These are phyloP conservation scores for Stegostoma tigrinum DNA, from an alignment of 2,113 vertebrate species.

Conservation along the genomic window DNA sequence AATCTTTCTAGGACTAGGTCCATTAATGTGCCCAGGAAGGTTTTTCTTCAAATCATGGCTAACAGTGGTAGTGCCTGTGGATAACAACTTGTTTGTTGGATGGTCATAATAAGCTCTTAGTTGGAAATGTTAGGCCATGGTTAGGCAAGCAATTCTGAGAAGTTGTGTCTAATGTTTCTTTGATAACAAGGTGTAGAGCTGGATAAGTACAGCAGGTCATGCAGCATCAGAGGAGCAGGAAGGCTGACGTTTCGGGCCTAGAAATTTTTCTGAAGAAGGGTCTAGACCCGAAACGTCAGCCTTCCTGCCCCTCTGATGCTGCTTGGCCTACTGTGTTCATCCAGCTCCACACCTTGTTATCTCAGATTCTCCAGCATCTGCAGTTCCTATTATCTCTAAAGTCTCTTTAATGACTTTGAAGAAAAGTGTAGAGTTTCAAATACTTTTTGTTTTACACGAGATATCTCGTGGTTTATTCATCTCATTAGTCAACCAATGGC, in stretches of 20 bases:
- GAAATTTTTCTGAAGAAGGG: too few species aligned
- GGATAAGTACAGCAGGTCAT: too few species aligned
- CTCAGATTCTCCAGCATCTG: too few species aligned
- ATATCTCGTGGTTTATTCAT: background rate
- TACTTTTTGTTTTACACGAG: background rate
- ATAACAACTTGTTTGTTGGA: background rate
- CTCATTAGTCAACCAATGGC: background rate
- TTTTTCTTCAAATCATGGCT: background rate
- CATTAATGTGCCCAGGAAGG: background rate
- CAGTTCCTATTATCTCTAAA: too few species aligned
- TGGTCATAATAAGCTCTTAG: background rate
- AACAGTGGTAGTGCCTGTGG: background rate
- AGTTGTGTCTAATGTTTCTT: background rate
- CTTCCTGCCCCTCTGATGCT: too few species aligned
- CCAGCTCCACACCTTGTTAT: too few species aligned
- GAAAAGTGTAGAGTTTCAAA: too few species aligned
- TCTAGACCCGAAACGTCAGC: too few species aligned
- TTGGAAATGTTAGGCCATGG: background rate
- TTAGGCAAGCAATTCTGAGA: background rate
- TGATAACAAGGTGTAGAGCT: too few species aligned
- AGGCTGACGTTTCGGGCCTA: too few species aligned
- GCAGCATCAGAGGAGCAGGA: too few species aligned
- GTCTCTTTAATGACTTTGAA: background rate
- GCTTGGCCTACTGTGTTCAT: too few species aligned
- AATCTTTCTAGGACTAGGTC: background rate